These are phyloP conservation scores for Drosophila prosaltans DNA, from an alignment of 1,140 invertebrate genomes.

Conservation along the genomic window DNA sequence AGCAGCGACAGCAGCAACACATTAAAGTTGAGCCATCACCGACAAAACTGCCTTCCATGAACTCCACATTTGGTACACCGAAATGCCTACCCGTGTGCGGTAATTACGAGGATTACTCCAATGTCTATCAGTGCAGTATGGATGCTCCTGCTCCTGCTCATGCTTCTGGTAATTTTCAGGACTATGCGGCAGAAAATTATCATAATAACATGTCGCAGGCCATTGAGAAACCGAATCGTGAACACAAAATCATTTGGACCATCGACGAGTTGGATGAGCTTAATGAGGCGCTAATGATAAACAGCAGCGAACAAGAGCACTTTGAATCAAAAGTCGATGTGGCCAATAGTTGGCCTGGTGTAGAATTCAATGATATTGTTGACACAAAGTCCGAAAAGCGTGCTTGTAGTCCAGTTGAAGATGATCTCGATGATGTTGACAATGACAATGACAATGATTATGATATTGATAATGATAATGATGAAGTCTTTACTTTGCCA, in stretches of 20 bases:
- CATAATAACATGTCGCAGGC: slow-evolving; percentile 63
- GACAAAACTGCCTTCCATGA: slow-evolving; percentile 74
- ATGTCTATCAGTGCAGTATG: slow-evolving; percentile 47
- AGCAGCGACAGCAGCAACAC: slow-evolving; percentile 23
- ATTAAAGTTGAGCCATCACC: slow-evolving; percentile 50
- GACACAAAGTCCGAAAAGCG: background rate
- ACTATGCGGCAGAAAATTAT: slow-evolving; percentile 61
- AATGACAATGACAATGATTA: slow-evolving; percentile 44
- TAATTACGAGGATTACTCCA: slow-evolving; percentile 62
- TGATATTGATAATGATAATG: slow-evolving; percentile 44
- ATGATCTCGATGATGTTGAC: slow-evolving; percentile 44
- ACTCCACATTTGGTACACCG: slow-evolving; percentile 77
- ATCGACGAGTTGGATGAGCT: slow-evolving; percentile 76
- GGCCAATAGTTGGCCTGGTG: background rate
- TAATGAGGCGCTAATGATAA: slow-evolving; percentile 55
- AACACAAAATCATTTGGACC: slow-evolving; percentile 80
- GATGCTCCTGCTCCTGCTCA: background rate
- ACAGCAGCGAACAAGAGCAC: slow-evolving; percentile 28
- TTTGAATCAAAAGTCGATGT: slow-evolving; percentile 2
- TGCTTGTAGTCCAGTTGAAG: slow-evolving; percentile 37
- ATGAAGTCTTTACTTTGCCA: slow-evolving; percentile 53
- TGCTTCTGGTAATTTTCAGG: slow-evolving; percentile 26
- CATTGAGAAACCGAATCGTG: slow-evolving; percentile 74
- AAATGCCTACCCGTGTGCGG: slow-evolving; percentile 68
- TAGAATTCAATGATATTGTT: background rate